Evolutionary conservation across 1,140 invertebrate species (phyloP).

Genomic region (Drosophila setifemur): DNA sequence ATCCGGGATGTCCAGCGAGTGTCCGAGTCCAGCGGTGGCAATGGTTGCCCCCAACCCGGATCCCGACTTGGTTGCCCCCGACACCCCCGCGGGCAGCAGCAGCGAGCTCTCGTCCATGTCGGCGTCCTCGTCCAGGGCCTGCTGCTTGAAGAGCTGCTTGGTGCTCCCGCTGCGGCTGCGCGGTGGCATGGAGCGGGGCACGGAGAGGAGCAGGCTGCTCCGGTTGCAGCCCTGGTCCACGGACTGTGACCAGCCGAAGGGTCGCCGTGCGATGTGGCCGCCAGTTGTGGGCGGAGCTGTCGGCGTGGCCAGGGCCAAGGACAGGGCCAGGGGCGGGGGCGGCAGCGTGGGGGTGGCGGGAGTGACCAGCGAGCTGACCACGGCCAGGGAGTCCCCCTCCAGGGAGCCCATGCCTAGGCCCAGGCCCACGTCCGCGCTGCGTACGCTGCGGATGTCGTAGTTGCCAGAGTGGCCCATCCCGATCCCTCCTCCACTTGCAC

Average conservation of each 20-base stretch:
- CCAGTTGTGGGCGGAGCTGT: conserved; percentile 11
- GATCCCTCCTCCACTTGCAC: neutral
- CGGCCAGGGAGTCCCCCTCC: conserved; percentile 40
- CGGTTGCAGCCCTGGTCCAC: conserved; percentile 69
- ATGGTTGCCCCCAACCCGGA: conserved; percentile 7
- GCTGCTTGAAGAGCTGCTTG: conserved; percentile 82
- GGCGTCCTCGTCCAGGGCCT: conserved; percentile 80
- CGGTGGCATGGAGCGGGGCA: conserved; percentile 79
- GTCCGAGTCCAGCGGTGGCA: neutral
- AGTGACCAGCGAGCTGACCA: conserved; percentile 48
- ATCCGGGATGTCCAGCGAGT: conserved; percentile 12
- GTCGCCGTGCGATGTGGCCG: conserved; percentile 44
- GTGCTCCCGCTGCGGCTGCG: conserved; percentile 81
- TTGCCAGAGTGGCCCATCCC: no score
- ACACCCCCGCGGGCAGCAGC: conserved; percentile 49
- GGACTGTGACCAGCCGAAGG: conserved; percentile 76
- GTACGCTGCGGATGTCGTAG: conserved; percentile 69
- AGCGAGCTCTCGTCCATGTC: conserved; percentile 78
- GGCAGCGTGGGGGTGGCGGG: conserved; percentile 8
- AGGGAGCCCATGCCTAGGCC: conserved; percentile 6
- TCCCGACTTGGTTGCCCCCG: neutral
- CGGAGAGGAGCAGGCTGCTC: conserved; percentile 69
- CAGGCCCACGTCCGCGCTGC: conserved; percentile 69
- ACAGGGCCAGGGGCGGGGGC: conserved; percentile 10
- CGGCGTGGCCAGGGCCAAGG: conserved; percentile 11